Base-by-base conservation (phyloP, 2,888 invertebrate genomes). In the Neria commutata region DNA sequence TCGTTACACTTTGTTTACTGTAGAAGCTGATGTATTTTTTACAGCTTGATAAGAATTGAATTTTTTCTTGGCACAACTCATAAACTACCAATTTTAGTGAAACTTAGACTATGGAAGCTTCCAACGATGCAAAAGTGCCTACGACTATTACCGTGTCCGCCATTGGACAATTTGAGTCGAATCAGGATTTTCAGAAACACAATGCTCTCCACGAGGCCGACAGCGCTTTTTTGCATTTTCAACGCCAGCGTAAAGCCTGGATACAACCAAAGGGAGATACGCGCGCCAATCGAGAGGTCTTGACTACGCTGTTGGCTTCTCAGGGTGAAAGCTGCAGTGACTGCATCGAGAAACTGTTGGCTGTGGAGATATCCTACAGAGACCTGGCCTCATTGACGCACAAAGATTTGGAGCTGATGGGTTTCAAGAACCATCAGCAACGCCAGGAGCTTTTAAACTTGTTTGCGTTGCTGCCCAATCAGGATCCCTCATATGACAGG, bases 331-430 rank as follows among this genome's bases (percentile, higher is more conserved):
- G 49, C 8, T 47, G 25, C 3, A 60, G 34, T 1, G 57, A 54
- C 4, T 60, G 63, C 33, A 67, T 67, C 14, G 71, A 77, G 2
- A 75, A 75, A 4, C 56, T 80, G 14, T 42, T 77, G 6, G 63
- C 66, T 2, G 75, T 76, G 37, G 68, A 75, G 10, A 70, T 81
- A 4, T 63, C 63, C n/a, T 77, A 73, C 50, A 67, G 71, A 0
- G 81, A 81, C 60, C 65, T 81, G 57, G 69, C 70, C 0, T 75
- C 79, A 0, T 61, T 81, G 2, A 72, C 71, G 2, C 56, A 66
- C 6, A 66, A 67, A 19, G 81, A 81, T 56, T 61, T 81, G 2
- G 55, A 73, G 29, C 17, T 75, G 14, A 69, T 81, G 54, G 81
- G 80, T 0, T 72, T 79, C 33, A 64, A 56, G 1, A 47, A 67